Percentiles rank a stretch among this genome's conserved stretches.
Evolutionary conservation across 2,797 vertebrate species (phyloP).

Genomic region (Prunella strophiata): DNA sequence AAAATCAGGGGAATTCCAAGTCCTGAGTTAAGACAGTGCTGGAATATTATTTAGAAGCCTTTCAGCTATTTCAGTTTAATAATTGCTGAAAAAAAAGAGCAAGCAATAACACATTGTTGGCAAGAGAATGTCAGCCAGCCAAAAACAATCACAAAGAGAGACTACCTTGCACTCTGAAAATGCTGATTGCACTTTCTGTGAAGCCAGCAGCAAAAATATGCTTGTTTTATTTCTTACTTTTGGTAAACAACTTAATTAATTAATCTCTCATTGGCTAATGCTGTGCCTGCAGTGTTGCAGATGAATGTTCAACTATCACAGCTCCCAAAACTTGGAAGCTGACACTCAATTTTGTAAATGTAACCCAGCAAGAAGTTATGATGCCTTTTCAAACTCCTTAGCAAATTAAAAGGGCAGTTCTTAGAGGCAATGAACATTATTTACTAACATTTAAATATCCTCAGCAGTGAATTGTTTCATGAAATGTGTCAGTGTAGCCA

Average conservation of each 20-base stretch:
- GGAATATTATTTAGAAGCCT: conserved; percentile 13
- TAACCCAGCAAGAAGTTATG: background rate
- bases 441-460: background rate
- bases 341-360: conserved; percentile 31
- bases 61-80: background rate
- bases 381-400: background rate
- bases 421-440: background rate
- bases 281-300: background rate
- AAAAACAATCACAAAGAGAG: background rate
- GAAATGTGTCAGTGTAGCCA: background rate
- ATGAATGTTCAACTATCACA: background rate
- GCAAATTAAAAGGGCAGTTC: conserved; percentile 1
- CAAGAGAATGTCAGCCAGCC: background rate
- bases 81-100: background rate
- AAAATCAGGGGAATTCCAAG: background rate
- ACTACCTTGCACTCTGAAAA: conserved; percentile 31
- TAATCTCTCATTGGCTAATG: background rate
- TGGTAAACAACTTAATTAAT: conserved; percentile 35
- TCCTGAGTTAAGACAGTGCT: background rate
- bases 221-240: conserved; percentile 31
- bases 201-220: conserved; percentile 17
- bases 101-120: background rate
- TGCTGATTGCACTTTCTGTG: background rate
- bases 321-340: background rate
- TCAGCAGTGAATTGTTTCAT: background rate